phyloP scores from a whole-genome alignment of 2,797 vertebrate genomes.

The Xenops minutus region DNA sequence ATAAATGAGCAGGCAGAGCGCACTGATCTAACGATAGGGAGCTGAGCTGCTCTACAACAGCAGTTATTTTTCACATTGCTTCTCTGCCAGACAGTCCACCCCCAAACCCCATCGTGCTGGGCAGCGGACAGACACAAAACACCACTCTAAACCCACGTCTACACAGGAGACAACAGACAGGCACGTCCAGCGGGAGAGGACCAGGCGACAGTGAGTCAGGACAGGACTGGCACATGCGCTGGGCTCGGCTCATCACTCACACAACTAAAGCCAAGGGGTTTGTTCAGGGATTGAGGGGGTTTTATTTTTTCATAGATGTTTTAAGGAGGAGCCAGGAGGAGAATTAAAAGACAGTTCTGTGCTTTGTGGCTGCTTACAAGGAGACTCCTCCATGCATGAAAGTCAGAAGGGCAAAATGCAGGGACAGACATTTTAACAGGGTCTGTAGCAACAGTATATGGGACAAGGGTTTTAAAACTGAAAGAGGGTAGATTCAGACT shows the following conservation, averaged over 20 bases:
- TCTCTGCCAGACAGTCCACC: not conserved
- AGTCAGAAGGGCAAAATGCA: not conserved
- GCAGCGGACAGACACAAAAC: not conserved
- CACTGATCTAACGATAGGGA: not conserved
- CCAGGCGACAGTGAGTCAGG: slow-evolving; percentile 39
- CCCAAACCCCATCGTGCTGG: not conserved
- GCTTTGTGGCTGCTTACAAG: not conserved
- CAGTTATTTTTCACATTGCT: not conserved
- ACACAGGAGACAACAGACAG: not conserved
- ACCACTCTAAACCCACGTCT: not conserved
- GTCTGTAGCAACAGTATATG: not conserved
- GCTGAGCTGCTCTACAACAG: not conserved
- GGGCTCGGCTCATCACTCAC: not conserved
- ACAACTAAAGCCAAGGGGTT: not conserved
- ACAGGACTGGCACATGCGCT: not conserved
- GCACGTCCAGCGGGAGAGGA: slow-evolving; percentile 2
- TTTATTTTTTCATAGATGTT: not conserved
- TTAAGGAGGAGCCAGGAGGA: not conserved
- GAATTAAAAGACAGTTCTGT: not conserved
- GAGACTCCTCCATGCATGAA: not conserved
- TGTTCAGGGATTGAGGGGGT: not conserved
- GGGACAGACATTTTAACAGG: not conserved
- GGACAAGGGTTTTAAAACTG: not conserved
- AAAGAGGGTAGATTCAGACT: not conserved
- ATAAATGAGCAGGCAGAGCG: not conserved